A percentile compares a stretch with the other conserved stretches of the same genome.
phyloP scores from a whole-genome alignment of 2,888 invertebrate genomes.

The Listrodromus nycthemerus region DNA sequence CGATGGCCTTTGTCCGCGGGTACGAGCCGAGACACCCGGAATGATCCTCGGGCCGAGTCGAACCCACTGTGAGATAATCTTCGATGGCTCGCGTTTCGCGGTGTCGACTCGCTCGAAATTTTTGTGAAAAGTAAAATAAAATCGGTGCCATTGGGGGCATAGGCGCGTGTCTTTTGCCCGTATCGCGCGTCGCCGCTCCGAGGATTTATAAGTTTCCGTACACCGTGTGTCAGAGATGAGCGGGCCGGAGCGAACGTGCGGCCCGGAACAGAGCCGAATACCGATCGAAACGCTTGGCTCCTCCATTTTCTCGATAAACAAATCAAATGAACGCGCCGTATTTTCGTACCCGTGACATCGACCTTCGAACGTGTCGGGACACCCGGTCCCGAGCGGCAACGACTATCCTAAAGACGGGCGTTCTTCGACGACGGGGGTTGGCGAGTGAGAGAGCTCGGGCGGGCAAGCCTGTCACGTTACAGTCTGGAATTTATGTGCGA shows the following conservation, averaged over 20 bases:
- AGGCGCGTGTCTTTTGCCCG: too few relatives aligned
- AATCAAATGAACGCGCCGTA: too few relatives aligned
- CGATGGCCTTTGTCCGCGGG: slow-evolving; percentile 68
- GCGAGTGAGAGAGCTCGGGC: slow-evolving; percentile 47
- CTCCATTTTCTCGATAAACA: too few relatives aligned
- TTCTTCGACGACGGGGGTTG: slow-evolving; percentile 40
- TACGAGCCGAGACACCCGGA: slow-evolving; percentile 71
- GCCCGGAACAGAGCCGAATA: too few relatives aligned
- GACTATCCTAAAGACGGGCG: slow-evolving; percentile 1
- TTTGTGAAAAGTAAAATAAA: background rate
- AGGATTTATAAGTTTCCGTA: slow-evolving; percentile 36
- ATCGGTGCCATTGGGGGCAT: too few relatives aligned
- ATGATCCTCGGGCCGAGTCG: slow-evolving; percentile 66
- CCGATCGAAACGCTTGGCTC: too few relatives aligned
- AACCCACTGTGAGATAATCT: slow-evolving; percentile 11
- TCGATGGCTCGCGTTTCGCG: too few relatives aligned
- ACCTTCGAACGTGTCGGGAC: slow-evolving; percentile 60
- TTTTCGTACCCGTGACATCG: background rate
- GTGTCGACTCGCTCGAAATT: too few relatives aligned
- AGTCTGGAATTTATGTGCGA: slow-evolving; percentile 83
- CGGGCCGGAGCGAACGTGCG: too few relatives aligned
- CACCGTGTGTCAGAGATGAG: background rate
- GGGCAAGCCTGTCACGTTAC: slow-evolving; percentile 84
- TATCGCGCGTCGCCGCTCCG: slow-evolving; percentile 40
- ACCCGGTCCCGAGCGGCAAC: slow-evolving; percentile 76